A percentile compares a stretch with the other conserved stretches of the same genome.
These are phyloP conservation scores for Nothobranchius kuhntae DNA, from an alignment of 2,113 vertebrate genomes.

Conservation along the genomic window DNA sequence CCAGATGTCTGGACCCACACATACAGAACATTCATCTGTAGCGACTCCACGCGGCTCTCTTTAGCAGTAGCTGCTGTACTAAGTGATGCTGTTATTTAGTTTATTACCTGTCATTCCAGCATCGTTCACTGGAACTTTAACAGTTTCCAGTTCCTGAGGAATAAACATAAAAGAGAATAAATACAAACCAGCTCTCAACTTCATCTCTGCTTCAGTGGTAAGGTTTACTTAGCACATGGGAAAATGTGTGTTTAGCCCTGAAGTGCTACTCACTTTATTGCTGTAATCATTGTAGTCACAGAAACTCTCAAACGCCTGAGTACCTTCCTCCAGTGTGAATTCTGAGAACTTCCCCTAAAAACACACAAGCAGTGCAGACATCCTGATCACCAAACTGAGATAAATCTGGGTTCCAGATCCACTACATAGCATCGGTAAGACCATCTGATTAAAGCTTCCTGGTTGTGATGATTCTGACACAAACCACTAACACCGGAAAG, in stretches of 20 bases:
- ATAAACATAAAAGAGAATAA: neutral
- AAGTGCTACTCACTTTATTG: slow-evolving; percentile 76
- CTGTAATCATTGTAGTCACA: slow-evolving; percentile 88
- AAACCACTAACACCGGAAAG: too few relatives aligned
- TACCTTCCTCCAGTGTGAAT: slow-evolving; percentile 81
- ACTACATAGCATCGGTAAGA: too few relatives aligned
- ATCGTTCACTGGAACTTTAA: slow-evolving; percentile 30
- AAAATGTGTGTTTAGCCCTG: too few relatives aligned
- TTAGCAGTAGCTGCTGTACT: slow-evolving; percentile 21
- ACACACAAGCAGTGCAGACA: slow-evolving; percentile 3
- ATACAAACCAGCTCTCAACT: too few relatives aligned
- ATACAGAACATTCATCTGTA: slow-evolving; percentile 10
- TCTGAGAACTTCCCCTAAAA: slow-evolving; percentile 86
- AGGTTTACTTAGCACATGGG: too few relatives aligned
- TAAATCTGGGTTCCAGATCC: too few relatives aligned
- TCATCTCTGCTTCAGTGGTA: too few relatives aligned
- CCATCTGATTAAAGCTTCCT: too few relatives aligned
- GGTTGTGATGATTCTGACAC: too few relatives aligned
- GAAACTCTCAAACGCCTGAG: slow-evolving; percentile 78
- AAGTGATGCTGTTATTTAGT: slow-evolving; percentile 10
- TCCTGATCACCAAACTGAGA: too few relatives aligned
- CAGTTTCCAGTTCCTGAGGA: slow-evolving; percentile 43
- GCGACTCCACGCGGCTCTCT: slow-evolving; percentile 7
- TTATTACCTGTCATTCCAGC: slow-evolving; percentile 48
- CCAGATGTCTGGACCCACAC: slow-evolving; percentile 1